These are phyloP conservation scores for Holothuria scabra DNA, from an alignment of 53 echinoderm and acorn worm genomes.

Conservation along the genomic window DNA sequence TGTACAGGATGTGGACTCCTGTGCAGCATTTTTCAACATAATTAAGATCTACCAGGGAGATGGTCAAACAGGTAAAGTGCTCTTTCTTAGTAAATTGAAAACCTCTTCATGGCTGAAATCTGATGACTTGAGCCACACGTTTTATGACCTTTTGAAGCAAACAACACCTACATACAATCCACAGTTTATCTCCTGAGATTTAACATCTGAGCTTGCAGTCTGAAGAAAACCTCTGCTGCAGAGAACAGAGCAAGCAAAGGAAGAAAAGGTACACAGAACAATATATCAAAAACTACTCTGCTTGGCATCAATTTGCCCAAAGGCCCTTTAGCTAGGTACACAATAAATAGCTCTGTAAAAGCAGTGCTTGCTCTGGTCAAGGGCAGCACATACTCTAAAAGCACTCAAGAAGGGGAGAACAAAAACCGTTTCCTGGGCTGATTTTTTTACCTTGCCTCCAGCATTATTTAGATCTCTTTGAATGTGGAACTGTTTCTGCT, in stretches of 20 bases:
- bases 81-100: slow-evolving; percentile 22
- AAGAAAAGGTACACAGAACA: slow-evolving; percentile 11
- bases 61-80: too few species aligned
- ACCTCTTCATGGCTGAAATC: slow-evolving; percentile 29
- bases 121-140: slow-evolving; percentile 40
- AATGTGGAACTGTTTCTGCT: too few species aligned
- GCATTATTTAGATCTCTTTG: too few species aligned
- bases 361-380: slow-evolving; percentile 18
- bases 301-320: slow-evolving; percentile 28
- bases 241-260: not conserved
- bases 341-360: not conserved
- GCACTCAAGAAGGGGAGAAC: not conserved
- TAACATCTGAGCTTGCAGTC: slow-evolving; percentile 12
- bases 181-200: slow-evolving; percentile 8
- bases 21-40: too few species aligned
- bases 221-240: not conserved
- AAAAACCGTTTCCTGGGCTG: too few species aligned
- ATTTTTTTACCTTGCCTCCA: too few species aligned
- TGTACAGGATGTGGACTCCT: too few species aligned
- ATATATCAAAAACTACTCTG: slow-evolving; percentile 18
- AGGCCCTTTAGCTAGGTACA: slow-evolving; percentile 32
- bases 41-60: too few species aligned
- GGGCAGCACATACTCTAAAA: slow-evolving; percentile 13
- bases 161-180: slow-evolving; percentile 34
- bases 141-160: slow-evolving; percentile 33